Base-by-base conservation (phyloP, 1,140 invertebrate species). In the Gonioctena quinquepunctata region DNA sequence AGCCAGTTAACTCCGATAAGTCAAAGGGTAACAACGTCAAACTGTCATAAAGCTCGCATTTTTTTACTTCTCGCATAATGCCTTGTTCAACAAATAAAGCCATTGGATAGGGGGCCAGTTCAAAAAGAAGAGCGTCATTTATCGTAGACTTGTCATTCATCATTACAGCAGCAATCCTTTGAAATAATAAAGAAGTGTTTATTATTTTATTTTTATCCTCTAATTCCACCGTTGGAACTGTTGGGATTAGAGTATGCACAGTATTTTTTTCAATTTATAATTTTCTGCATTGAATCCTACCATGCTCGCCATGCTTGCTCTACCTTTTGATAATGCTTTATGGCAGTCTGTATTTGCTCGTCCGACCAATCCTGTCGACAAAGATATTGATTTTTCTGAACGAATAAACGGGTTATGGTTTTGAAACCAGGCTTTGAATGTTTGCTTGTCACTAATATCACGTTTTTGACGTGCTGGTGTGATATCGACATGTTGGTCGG, bases 41-140 rank as follows among this genome's bases (percentile, higher is more conserved):
- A 48, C 50, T 64, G 66, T 78, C 65, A 65, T 76, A 81, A 49
- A 82, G 59, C 5, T 77, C 66, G 7, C 81, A 81, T 72, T 84
- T n/a, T 83, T 49, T 26, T 52, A 69, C 75, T 80, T 83, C 82
- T 70, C 83, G 56, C 82, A 85, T 81, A n/a, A n/a, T n/a, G 56
- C 77, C 75, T 68, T 66, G 19, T 69, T 79, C 74, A 69, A 78
- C 73, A 57, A 83, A 82, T 7, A 83, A 59, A 19, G 74, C 74
- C 52, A 79, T 70, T 4, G 79, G 79, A 70, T 63, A 80, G 4
- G 80, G 78, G 18, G 75, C 68, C 6, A 84, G 70, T 73, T 84
- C 80, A 76, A 80, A 81, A n/a, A n/a, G n/a, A n/a, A n/a, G n/a
- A n/a, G n/a, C n/a, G n/a, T n/a, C n/a, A n/a, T n/a, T n/a, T n/a